phyloP scores from a whole-genome alignment of 2,888 invertebrate species.

The Leucophora obtusa region DNA sequence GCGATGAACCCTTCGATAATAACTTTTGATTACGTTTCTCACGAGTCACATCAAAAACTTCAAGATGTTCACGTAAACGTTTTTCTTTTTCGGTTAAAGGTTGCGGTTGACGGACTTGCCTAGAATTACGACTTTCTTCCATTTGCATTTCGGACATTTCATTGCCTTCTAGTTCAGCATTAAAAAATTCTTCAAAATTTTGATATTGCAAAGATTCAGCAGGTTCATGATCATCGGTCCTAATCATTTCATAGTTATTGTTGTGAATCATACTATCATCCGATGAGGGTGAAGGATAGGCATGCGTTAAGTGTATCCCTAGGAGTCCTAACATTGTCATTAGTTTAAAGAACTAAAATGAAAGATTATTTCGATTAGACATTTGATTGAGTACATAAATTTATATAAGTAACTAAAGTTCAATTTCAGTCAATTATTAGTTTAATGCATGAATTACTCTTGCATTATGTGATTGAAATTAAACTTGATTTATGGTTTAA shows the following conservation, averaged over 20 bases:
- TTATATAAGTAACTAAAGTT: too few relatives aligned
- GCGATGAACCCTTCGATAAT: constrained; percentile 70
- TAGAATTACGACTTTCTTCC: constrained; percentile 71
- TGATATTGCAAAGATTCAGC: constrained; percentile 72
- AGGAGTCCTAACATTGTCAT: constrained; percentile 46
- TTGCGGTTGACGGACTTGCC: constrained; percentile 69
- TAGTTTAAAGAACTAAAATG: constrained; percentile 59
- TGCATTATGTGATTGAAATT: too few relatives aligned
- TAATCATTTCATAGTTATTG: constrained; percentile 70
- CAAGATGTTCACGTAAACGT: constrained; percentile 68
- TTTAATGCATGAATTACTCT: too few relatives aligned
- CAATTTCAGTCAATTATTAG: too few relatives aligned
- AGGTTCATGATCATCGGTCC: constrained; percentile 70
- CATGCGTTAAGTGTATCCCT: background rate
- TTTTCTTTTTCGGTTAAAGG: constrained; percentile 70
- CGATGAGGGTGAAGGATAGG: constrained; percentile 50
- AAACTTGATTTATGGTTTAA: too few relatives aligned
- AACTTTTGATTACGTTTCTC: constrained; percentile 68
- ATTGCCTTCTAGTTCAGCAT: constrained; percentile 65
- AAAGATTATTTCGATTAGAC: too few relatives aligned
- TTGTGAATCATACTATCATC: constrained; percentile 67
- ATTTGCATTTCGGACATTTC: constrained; percentile 69
- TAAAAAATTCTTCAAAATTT: constrained; percentile 71
- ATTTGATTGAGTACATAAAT: too few relatives aligned
- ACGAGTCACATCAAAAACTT: constrained; percentile 68